A percentile compares a stretch with the other conserved stretches of the same genome.
These are phyloP conservation scores for Propsilocerus akamusi DNA, from an alignment of 1,140 invertebrate genomes.

Conservation along the genomic window DNA sequence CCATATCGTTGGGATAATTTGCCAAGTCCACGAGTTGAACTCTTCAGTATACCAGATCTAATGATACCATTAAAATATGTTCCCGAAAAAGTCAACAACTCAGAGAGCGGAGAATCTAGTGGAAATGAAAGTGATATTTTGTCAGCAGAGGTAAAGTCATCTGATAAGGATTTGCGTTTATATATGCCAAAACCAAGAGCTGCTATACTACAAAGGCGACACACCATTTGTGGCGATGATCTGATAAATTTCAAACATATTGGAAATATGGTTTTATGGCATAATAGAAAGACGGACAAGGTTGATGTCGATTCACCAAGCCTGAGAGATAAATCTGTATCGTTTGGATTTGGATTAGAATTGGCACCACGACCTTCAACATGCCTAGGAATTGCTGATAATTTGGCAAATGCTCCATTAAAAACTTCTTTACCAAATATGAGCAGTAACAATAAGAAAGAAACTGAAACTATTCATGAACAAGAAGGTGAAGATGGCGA, in stretches of 20 bases:
- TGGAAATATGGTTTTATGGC: slow-evolving; percentile 14
- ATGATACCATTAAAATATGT: slow-evolving; percentile 35
- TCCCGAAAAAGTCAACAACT: slow-evolving; percentile 28
- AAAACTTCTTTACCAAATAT: slow-evolving; percentile 7
- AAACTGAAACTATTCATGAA: slow-evolving; percentile 13
- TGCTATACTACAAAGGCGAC: slow-evolving; percentile 52
- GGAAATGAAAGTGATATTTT: slow-evolving; percentile 21
- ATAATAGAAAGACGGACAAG: slow-evolving; percentile 15
- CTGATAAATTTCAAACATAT: slow-evolving; percentile 15
- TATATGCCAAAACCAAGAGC: slow-evolving; percentile 58
- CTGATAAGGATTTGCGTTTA: slow-evolving; percentile 27
- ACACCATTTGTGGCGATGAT: slow-evolving; percentile 60
- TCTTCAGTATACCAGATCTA: slow-evolving; percentile 43
- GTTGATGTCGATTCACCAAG: slow-evolving; percentile 24
- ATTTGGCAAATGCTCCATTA: slow-evolving; percentile 7
- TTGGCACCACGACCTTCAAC: slow-evolving; percentile 42
- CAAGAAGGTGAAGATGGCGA: slow-evolving; percentile 13
- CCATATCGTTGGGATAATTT: slow-evolving; percentile 42
- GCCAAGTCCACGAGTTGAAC: slow-evolving; percentile 40
- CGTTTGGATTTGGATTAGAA: slow-evolving; percentile 49
- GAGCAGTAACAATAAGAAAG: slow-evolving; percentile 1
- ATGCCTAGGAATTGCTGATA: slow-evolving; percentile 30
- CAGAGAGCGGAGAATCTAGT: not conserved
- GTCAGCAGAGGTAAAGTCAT: slow-evolving; percentile 16
- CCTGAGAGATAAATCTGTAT: slow-evolving; percentile 42